Base-by-base conservation (phyloP, 2,797 vertebrate species). In the Sebastes miniatus region DNA sequence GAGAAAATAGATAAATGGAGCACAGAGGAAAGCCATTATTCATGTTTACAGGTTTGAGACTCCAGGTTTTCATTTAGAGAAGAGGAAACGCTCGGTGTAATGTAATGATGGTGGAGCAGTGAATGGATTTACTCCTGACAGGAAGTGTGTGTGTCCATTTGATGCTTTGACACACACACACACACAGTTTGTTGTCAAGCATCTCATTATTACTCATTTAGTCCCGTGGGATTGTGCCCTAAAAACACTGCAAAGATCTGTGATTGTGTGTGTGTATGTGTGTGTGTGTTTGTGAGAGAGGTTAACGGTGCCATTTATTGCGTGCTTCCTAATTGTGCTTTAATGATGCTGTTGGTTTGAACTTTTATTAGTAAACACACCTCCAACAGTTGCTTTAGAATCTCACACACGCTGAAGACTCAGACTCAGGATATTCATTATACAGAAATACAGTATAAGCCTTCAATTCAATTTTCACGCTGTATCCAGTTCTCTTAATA, bases 31-130 rank as follows among this genome's bases (percentile, higher is more conserved):
- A 86, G 66, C 36, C 34, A 85, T 87, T 68, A 84, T 57, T 92
- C 72, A 67, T 72, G 57, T 88, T 91, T 84, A 74, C 82, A 77
- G 76, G 84, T 84, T 76, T 68, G 62, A 77, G 39, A 73, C 65
- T 74, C 12, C 31, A 54, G 74, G 72, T 67, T 88, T 83, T 83
- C 27, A 77, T 83, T 83, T 54, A 71, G 22, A 69, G 74, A 70
- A 6, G 57, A 34, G 36, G 36, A 71, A 75, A 16, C 34, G 61
- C 72, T 77, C 32, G 31, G 24, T 56, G 56, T 58, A 39, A 80
- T 82, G 79, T 77, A 36, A 80, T 59, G 71, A 73, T 27, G 24
- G 58, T 25, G 65, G 36, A 52, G 59, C 34, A 18, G 27, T 57
- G 59, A 65, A 32, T 77, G 31, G 31, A 66, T 67, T 79, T 52